These are phyloP conservation scores for Gonocerus acuteangulatus DNA, from an alignment of 2,888 invertebrate genomes.

Conservation along the genomic window DNA sequence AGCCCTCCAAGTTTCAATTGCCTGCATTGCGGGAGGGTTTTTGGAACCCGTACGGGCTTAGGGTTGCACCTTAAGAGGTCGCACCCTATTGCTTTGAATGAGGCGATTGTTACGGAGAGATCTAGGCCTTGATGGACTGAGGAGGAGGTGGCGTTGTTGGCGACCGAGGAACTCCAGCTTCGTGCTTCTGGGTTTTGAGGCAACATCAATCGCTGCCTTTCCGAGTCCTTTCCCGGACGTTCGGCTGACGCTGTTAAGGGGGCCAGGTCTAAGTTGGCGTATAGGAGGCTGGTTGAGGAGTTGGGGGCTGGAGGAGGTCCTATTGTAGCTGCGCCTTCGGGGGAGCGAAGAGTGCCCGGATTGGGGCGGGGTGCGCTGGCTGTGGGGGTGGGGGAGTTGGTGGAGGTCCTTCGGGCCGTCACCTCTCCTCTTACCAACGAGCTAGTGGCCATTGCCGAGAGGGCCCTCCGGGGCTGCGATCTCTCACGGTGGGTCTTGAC, in stretches of 20 bases:
- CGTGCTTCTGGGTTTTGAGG: not conserved
- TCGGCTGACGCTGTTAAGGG: constrained; percentile 2
- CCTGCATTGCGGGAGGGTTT: not conserved
- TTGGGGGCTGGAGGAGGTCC: not conserved
- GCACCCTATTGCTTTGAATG: not conserved
- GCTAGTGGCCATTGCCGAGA: not conserved
- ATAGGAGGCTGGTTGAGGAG: not conserved
- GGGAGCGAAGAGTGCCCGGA: not conserved
- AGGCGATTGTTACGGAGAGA: not conserved
- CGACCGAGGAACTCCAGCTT: not conserved
- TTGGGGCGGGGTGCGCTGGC: not conserved
- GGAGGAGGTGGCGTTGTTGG: constrained; percentile 6
- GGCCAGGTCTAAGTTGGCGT: not conserved
- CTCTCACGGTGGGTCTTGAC: not conserved
- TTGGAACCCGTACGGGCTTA: not conserved
- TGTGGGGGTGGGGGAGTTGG: not conserved
- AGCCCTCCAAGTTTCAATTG: not conserved
- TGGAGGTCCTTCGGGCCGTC: not conserved
- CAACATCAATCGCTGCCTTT: not conserved
- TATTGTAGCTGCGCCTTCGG: not conserved
- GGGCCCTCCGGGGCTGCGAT: not conserved
- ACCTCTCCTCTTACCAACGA: not conserved
- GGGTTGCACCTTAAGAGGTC: not conserved
- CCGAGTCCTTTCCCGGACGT: not conserved
- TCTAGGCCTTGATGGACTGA: not conserved